A percentile compares a stretch with the other conserved stretches of the same genome.
phyloP scores from a whole-genome alignment of 2,888 invertebrate genomes.

The Crematogaster levior region DNA sequence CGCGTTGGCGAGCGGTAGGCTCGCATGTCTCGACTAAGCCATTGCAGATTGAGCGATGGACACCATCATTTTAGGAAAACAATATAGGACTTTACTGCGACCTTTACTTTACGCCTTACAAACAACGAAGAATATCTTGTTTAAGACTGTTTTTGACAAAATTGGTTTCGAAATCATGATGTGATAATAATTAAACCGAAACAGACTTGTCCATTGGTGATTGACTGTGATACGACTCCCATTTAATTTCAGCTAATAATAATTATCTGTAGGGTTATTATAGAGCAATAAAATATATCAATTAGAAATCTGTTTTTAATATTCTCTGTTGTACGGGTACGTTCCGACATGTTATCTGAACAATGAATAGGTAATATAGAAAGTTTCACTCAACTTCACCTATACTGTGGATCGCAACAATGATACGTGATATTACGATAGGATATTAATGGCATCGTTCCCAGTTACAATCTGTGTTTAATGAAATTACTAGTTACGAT shows the following conservation, averaged over 20 bases:
- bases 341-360: not conserved
- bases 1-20: slow-evolving; percentile 59
- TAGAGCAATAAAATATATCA: not conserved
- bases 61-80: slow-evolving; percentile 53
- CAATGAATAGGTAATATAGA: not conserved
- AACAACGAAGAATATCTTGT: not conserved
- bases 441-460: slow-evolving; percentile 29
- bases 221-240: not conserved
- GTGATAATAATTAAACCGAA: not conserved
- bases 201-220: not conserved
- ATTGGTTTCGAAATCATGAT: not conserved
- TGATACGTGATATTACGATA: slow-evolving; percentile 30
- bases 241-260: not conserved
- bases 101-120: slow-evolving; percentile 34
- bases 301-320: slow-evolving; percentile 3
- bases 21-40: slow-evolving; percentile 61
- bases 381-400: not conserved
- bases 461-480: slow-evolving; percentile 40
- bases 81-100: slow-evolving; percentile 49
- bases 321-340: not conserved
- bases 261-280: not conserved
- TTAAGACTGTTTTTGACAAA: not conserved
- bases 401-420: not conserved
- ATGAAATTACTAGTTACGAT: slow-evolving; percentile 36
- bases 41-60: slow-evolving; percentile 61